phyloP scores from a whole-genome alignment of 2,113 vertebrate species.

The Otus sunia region DNA sequence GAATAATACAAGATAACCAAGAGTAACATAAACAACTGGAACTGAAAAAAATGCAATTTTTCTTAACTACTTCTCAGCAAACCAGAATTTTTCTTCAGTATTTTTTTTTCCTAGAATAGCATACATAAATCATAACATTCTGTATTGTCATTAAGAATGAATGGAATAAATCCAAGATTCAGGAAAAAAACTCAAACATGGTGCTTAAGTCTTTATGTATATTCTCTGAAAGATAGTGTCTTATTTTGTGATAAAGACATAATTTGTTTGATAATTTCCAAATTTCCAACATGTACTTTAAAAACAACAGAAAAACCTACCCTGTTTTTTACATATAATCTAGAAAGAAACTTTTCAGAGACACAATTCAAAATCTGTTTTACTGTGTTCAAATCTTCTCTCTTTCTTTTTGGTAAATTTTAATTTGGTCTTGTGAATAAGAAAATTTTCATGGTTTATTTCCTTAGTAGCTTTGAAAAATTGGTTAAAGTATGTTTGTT shows the following conservation, averaged over 20 bases:
- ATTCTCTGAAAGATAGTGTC: background rate
- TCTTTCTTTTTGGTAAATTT: background rate
- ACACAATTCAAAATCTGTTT: background rate
- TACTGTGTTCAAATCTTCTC: background rate
- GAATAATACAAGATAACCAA: background rate
- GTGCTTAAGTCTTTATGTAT: background rate
- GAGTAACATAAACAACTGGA: background rate
- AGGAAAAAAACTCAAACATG: background rate
- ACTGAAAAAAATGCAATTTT: background rate
- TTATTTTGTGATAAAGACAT: background rate
- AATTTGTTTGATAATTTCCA: background rate
- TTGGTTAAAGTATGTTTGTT: background rate
- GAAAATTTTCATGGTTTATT: background rate
- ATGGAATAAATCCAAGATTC: background rate
- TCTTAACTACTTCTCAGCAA: background rate
- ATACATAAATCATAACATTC: background rate
- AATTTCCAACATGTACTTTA: background rate
- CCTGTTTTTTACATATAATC: background rate
- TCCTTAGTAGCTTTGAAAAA: background rate
- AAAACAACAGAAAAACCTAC: background rate
- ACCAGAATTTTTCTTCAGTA: background rate
- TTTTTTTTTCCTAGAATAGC: background rate
- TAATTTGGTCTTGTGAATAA: background rate
- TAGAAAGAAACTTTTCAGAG: background rate
- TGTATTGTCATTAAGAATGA: background rate